A percentile compares a stretch with the other conserved stretches of the same genome.
phyloP scores from a whole-genome alignment of 2,888 invertebrate species.

The Lycia hirtaria region DNA sequence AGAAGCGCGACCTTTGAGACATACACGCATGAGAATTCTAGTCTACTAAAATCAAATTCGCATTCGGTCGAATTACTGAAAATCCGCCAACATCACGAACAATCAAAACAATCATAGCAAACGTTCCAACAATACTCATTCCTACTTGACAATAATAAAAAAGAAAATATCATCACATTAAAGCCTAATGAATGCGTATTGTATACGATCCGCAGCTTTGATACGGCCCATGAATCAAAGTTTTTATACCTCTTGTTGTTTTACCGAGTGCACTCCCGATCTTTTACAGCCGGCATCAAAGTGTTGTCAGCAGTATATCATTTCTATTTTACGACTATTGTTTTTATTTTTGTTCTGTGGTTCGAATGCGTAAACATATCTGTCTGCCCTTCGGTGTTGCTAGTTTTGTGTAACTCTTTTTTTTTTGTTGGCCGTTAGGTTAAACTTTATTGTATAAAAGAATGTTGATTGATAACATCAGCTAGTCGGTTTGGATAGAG shows the following conservation, averaged over 20 bases:
- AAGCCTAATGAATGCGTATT: constrained; percentile 22
- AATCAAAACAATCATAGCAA: neutral
- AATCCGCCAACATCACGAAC: neutral
- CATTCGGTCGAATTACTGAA: too few relatives aligned
- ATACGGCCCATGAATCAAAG: constrained; percentile 29
- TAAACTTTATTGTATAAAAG: too few relatives aligned
- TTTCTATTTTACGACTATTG: constrained; percentile 39
- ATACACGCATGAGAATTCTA: too few relatives aligned
- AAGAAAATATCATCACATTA: neutral
- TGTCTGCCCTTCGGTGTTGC: neutral
- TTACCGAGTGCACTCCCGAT: constrained; percentile 38
- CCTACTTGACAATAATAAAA: too few relatives aligned
- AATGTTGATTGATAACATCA: too few relatives aligned
- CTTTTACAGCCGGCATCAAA: constrained; percentile 38
- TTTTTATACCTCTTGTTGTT: constrained; percentile 39
- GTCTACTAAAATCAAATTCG: too few relatives aligned
- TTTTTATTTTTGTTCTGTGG: constrained; percentile 33
- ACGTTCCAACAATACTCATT: neutral
- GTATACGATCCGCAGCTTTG: constrained; percentile 29
- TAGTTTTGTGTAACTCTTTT: neutral
- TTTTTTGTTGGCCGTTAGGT: too few relatives aligned
- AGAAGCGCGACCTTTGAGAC: too few relatives aligned
- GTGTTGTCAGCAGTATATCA: constrained; percentile 37
- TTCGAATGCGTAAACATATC: constrained; percentile 25
- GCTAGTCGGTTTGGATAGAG: too few relatives aligned